Base-by-base conservation (phyloP, 2,113 vertebrate species). In the Procavia capensis region DNA sequence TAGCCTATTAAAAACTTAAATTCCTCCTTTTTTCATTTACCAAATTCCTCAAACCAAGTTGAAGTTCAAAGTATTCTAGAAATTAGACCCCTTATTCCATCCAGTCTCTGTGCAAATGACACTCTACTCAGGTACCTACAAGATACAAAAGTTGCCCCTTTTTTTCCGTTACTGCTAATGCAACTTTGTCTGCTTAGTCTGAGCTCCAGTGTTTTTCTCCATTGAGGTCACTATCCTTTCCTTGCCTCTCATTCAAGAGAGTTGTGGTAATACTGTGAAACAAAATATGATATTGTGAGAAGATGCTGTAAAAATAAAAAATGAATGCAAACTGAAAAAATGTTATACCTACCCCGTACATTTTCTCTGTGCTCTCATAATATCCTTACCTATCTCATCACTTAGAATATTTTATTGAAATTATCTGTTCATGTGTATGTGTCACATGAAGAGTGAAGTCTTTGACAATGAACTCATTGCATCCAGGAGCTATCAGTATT, bases 351-450 rank as follows among this genome's bases (percentile, higher is more conserved):
- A n/a, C 31, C 1, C 1, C 57, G 76, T 84, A 94, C 89, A 50
- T 64, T 31, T 93, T 45, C 47, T 85, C 19, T 85, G 36, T 84
- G 3, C 22, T 90, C 29, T 85, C 45, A 47, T 66, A 45, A 39
- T 36, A 59, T 11, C 22, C 29, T 87, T 5, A 11, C 59, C 89
- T 85, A 25, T 36, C 72, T 74, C 93, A 76, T 80, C 47, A 74
- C 47, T 83, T 90, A 74, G 11, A 87, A 45, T 36, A 85, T 76
- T 93, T 93, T 68, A 64, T 39, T 61, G 36, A 85, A 82, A 96
- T 85, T 31, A 39, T 72, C 36, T 94, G 57, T 83, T 93, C 36
- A 10, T 70, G 20, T 61, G 31, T 2, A 5, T 66, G 19, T 54
- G 74, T 90, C 39, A 54, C 50, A 17, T 54, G 50, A 54, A 54